A percentile compares a stretch with the other conserved stretches of the same genome.
These are phyloP conservation scores for Actinemys pallida DNA, from an alignment of 2,113 vertebrate species.

Conservation along the genomic window DNA sequence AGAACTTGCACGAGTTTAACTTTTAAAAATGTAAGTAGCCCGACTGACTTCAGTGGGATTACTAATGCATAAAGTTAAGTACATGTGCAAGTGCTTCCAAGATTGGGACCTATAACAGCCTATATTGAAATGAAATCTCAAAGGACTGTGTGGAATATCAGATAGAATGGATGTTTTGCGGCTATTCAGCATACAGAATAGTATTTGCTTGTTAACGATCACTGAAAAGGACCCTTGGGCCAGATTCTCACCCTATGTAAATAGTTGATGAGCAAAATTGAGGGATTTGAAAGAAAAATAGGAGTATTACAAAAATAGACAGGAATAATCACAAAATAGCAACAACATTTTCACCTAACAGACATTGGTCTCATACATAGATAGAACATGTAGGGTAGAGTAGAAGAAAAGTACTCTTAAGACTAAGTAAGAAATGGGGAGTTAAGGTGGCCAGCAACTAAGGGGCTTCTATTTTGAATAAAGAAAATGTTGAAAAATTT, in stretches of 20 bases:
- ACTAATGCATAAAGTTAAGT: conserved; percentile 1
- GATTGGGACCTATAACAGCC: conserved; percentile 30
- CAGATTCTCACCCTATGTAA: neutral
- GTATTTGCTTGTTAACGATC: conserved; percentile 41
- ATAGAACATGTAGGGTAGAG: conserved; percentile 27
- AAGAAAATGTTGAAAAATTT: neutral
- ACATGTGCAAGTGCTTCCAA: neutral
- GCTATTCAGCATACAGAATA: conserved; percentile 36
- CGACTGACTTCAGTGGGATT: neutral
- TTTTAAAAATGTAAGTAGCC: conserved; percentile 5
- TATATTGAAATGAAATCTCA: conserved; percentile 50
- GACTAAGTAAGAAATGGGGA: conserved; percentile 31
- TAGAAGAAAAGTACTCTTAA: neutral
- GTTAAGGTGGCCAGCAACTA: neutral
- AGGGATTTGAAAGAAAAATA: neutral
- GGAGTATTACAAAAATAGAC: neutral
- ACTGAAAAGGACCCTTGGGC: conserved; percentile 47
- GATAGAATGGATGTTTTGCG: neutral
- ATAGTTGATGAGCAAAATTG: neutral
- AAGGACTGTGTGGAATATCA: neutral
- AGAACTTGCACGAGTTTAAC: neutral
- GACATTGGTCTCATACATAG: neutral
- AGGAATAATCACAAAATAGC: conserved; percentile 37
- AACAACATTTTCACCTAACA: conserved; percentile 20
- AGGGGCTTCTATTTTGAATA: neutral